Conservation (phyloP, 2,888 invertebrate genomes). For the Unio delphinus region DNA sequence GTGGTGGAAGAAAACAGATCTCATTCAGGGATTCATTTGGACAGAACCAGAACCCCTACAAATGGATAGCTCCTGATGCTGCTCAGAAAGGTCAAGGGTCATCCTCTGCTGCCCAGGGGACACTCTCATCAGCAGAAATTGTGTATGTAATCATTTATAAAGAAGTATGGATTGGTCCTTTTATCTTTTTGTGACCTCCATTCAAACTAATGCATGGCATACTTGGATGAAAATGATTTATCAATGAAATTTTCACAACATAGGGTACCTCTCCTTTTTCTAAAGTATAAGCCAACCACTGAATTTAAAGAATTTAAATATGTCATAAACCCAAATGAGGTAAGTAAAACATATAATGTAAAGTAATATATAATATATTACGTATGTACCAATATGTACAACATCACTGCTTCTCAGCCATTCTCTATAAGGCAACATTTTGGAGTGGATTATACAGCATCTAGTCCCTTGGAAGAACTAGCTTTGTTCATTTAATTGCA, state of each 20-base stretch:
- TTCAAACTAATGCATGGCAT: no score
- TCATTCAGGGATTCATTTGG: constrained; percentile 33
- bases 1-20: constrained; percentile 17
- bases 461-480: no score
- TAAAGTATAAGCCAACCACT: background rate
- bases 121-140: constrained; percentile 38
- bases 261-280: background rate
- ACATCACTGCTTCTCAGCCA: no score
- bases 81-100: constrained; percentile 14
- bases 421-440: no score
- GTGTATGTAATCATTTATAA: constrained; percentile 41
- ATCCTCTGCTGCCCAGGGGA: constrained; percentile 11
- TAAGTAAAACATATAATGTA: no score
- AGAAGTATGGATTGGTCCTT: background rate
- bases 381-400: no score
- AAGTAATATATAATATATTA: no score
- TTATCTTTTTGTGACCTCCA: background rate
- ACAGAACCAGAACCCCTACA: constrained; percentile 35
- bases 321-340: no score
- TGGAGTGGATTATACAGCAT: no score
- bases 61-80: constrained; percentile 41
- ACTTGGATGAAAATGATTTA: background rate
- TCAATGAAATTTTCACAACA: background rate
- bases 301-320: no score
- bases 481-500: no score